phyloP scores from a whole-genome alignment of 2,888 invertebrate species.

The Caenorhabditis doughertyi region DNA sequence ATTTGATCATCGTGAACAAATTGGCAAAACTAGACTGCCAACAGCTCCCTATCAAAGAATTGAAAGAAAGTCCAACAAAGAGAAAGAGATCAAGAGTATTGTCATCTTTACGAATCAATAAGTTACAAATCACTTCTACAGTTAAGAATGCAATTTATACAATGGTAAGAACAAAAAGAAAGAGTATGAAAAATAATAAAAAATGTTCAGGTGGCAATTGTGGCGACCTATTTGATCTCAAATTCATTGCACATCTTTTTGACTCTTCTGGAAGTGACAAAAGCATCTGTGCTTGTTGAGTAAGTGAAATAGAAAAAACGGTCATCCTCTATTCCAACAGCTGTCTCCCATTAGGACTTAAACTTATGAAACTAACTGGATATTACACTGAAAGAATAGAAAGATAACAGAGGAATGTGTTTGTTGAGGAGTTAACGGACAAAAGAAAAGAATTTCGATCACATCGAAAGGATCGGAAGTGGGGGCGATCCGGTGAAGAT shows the following conservation, averaged over 20 bases:
- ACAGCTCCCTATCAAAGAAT: conserved; percentile 31
- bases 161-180: conserved; percentile 63
- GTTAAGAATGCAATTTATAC: conserved; percentile 76
- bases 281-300: conserved; percentile 65
- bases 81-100: conserved; percentile 59
- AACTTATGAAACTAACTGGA: neutral
- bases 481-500: neutral
- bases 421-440: neutral
- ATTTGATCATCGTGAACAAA: conserved; percentile 72
- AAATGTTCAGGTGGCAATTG: conserved; percentile 73
- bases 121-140: conserved; percentile 58
- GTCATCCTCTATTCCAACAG: neutral
- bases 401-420: neutral
- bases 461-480: neutral
- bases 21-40: conserved; percentile 60
- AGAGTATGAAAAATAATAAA: conserved; percentile 3
- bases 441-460: neutral
- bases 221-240: conserved; percentile 76
- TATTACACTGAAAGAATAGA: neutral
- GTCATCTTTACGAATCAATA: conserved; percentile 58
- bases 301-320: conserved; percentile 40
- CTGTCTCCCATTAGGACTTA: neutral
- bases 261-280: conserved; percentile 69
- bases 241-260: conserved; percentile 75
- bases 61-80: conserved; percentile 38